Evolutionary conservation across 1,140 invertebrate genomes (phyloP).

Genomic region (Philopotamus ludificatus): DNA sequence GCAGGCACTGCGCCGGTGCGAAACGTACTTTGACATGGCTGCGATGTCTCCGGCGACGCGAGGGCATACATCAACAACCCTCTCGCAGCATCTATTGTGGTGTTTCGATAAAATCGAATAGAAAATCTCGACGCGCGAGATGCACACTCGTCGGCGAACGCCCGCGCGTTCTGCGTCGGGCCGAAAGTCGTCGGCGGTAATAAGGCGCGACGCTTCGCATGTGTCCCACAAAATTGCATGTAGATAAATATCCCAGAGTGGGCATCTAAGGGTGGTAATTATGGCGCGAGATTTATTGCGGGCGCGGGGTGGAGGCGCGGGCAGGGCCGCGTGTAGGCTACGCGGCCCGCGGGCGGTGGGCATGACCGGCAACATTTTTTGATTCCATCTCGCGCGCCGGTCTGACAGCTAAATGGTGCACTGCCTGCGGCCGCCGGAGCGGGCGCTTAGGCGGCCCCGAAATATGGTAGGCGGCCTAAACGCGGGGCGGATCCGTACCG

Average conservation of each 20-base stretch:
- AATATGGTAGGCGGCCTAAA: conserved; percentile 16
- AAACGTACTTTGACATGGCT: neutral
- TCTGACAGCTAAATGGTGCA: conserved; percentile 37
- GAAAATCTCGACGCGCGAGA: too few species aligned
- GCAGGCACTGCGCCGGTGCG: neutral
- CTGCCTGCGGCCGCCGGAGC: neutral
- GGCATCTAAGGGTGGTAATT: conserved; percentile 26
- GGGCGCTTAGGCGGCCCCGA: conserved; percentile 12
- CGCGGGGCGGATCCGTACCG: neutral
- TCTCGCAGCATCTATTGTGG: too few species aligned
- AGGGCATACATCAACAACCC: too few species aligned
- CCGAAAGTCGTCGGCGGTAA: neutral
- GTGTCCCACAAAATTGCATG: conserved; percentile 11
- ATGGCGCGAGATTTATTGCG: conserved; percentile 20
- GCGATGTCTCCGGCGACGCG: neutral
- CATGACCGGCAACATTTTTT: conserved; percentile 37
- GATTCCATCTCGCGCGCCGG: conserved; percentile 36
- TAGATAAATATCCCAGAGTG: conserved; percentile 7
- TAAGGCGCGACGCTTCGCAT: conserved; percentile 4
- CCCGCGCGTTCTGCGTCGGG: too few species aligned
- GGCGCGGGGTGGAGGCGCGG: conserved; percentile 13
- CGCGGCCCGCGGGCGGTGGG: conserved; percentile 23
- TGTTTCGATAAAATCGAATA: too few species aligned
- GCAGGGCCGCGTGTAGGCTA: conserved; percentile 1
- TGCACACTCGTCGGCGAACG: too few species aligned